A percentile compares a stretch with the other conserved stretches of the same genome.
These are phyloP conservation scores for Cromileptes altivelis DNA, from an alignment of 2,113 vertebrate genomes.

Conservation along the genomic window DNA sequence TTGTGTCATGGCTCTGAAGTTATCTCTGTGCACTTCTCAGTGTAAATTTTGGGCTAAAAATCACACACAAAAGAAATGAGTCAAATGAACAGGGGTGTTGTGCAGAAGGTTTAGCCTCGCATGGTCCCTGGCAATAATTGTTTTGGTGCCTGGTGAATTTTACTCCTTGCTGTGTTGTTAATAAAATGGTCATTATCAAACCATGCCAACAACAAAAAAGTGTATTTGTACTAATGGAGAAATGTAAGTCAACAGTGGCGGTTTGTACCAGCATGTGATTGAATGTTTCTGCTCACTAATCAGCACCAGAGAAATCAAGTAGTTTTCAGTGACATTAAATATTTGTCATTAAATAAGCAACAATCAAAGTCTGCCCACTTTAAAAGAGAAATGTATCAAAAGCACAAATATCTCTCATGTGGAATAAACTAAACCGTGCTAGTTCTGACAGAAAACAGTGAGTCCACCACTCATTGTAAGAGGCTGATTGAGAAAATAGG, in stretches of 20 bases:
- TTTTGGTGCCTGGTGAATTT: background rate
- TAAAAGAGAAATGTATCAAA: background rate
- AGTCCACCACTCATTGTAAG: background rate
- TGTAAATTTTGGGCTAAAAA: background rate
- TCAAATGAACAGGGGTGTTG: background rate
- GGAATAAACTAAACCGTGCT: background rate
- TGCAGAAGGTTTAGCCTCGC: background rate
- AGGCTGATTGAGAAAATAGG: background rate
- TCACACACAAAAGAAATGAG: background rate
- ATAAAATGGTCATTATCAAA: constrained; percentile 11
- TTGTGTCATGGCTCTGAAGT: background rate
- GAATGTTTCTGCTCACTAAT: background rate
- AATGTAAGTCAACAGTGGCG: background rate
- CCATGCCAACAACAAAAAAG: background rate
- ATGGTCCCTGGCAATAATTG: background rate
- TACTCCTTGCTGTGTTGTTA: background rate
- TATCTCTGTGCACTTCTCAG: background rate
- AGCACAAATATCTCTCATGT: background rate
- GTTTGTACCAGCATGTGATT: background rate
- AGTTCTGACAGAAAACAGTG: background rate
- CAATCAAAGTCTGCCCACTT: background rate
- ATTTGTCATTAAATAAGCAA: background rate
- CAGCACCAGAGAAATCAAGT: background rate
- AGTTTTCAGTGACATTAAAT: background rate
- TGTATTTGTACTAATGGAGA: background rate